A percentile compares a stretch with the other conserved stretches of the same genome.
These are phyloP conservation scores for Lysandra bellargus DNA, from an alignment of 2,888 invertebrate genomes.

Conservation along the genomic window DNA sequence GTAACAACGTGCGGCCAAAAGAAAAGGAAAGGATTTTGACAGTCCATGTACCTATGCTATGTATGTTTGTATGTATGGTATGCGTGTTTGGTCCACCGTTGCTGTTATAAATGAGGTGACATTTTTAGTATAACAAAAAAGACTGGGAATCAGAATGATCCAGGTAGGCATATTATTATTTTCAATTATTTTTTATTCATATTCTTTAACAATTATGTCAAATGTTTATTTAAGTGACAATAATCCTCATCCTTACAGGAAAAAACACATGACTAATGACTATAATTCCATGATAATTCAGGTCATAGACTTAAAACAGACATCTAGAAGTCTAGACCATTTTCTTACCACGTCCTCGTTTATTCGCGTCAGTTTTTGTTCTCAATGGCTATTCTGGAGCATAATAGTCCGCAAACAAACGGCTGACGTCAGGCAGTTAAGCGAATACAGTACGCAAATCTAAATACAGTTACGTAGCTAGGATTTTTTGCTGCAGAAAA, in stretches of 20 bases:
- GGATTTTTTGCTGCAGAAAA: background rate
- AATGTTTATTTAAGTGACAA: no score
- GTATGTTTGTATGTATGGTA: no score
- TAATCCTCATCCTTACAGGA: no score
- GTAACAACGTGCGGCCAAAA: background rate
- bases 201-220: no score
- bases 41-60: no score
- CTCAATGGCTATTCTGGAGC: background rate
- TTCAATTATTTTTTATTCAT: no score
- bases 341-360: background rate
- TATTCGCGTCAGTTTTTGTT: background rate
- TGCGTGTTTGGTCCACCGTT: no score
- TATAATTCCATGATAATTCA: background rate
- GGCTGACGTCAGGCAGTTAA: background rate
- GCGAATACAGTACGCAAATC: background rate
- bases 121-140: no score
- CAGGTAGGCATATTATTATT: no score
- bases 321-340: background rate
- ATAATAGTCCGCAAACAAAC: constrained; percentile 1
- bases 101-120: no score
- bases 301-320: background rate
- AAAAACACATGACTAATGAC: background rate
- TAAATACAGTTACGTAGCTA: background rate
- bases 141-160: no score
- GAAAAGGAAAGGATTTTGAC: background rate